Percentiles rank a stretch among this genome's conserved stretches.
Conservation (phyloP, 2,888 invertebrate genomes). For the Latrodectus elegans region DNA sequence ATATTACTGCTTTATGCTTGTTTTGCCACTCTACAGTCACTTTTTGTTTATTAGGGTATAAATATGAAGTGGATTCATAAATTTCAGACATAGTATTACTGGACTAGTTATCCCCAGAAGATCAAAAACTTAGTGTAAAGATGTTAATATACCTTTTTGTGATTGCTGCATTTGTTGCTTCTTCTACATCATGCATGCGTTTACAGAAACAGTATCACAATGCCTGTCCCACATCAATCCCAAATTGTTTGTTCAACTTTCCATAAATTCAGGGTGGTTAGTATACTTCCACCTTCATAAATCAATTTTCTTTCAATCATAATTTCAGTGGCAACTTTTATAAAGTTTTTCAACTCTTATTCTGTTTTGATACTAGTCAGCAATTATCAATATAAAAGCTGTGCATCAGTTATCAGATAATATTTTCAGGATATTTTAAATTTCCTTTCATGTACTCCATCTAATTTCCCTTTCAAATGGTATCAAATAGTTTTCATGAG, state of each 20-base stretch:
- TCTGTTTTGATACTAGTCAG: neutral
- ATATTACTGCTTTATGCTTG: too few species aligned
- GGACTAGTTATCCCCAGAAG: conserved; percentile 14
- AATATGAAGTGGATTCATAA: neutral
- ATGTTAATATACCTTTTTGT: conserved; percentile 14
- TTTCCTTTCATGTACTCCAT: neutral
- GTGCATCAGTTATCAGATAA: neutral
- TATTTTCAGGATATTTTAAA: neutral
- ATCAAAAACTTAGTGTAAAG: conserved; percentile 34
- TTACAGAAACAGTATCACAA: neutral
- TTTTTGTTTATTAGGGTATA: too few species aligned
- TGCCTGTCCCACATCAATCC: neutral
- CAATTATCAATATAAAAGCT: neutral
- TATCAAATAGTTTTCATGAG: neutral
- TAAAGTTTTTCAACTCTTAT: neutral
- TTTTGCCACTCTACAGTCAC: too few species aligned
- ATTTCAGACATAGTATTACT: neutral
- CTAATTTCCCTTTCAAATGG: neutral
- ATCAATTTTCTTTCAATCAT: neutral
- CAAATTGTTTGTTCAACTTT: neutral
- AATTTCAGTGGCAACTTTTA: neutral
- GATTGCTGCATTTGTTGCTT: neutral
- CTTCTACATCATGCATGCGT: neutral
- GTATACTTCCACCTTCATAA: neutral
- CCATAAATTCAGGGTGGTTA: neutral